phyloP scores from a whole-genome alignment of 2,113 vertebrate genomes.

The Nothoprocta perdicaria region DNA sequence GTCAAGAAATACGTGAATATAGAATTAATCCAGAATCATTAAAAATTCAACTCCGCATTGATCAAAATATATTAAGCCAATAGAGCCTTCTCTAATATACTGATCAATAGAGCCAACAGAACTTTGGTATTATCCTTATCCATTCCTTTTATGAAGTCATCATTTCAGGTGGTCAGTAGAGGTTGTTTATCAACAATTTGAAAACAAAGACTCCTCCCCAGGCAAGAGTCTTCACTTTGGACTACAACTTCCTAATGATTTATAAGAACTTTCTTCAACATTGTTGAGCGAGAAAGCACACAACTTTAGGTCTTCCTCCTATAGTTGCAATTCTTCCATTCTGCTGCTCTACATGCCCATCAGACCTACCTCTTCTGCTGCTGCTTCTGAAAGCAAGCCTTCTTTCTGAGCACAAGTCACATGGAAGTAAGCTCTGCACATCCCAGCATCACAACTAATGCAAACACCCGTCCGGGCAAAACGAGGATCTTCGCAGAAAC shows the following conservation, averaged over 20 bases:
- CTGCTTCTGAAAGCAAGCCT: conserved; percentile 96
- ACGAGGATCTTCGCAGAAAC: conserved; percentile 95
- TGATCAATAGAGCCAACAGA: no score
- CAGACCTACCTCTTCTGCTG: conserved; percentile 91
- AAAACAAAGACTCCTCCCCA: not conserved
- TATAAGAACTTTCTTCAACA: not conserved
- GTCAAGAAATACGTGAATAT: not conserved
- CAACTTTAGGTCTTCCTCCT: not conserved
- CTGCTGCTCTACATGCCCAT: not conserved
- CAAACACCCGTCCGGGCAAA: conserved; percentile 97
- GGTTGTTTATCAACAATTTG: not conserved
- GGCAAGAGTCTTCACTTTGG: not conserved
- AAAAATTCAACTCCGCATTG: not conserved
- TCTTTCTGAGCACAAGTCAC: conserved; percentile 98
- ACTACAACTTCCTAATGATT: not conserved
- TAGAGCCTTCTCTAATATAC: not conserved
- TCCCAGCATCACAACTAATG: conserved; percentile 98
- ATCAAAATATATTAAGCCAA: not conserved
- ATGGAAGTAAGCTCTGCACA: conserved; percentile 98
- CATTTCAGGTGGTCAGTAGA: not conserved
- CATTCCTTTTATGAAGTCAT: not conserved
- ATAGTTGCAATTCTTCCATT: not conserved
- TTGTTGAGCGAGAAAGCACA: not conserved
- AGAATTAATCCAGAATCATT: not conserved
- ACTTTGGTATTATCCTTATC: not conserved